These are phyloP conservation scores for Steinernema scapterisci DNA, from an alignment of 2,888 invertebrate genomes.

Conservation along the genomic window DNA sequence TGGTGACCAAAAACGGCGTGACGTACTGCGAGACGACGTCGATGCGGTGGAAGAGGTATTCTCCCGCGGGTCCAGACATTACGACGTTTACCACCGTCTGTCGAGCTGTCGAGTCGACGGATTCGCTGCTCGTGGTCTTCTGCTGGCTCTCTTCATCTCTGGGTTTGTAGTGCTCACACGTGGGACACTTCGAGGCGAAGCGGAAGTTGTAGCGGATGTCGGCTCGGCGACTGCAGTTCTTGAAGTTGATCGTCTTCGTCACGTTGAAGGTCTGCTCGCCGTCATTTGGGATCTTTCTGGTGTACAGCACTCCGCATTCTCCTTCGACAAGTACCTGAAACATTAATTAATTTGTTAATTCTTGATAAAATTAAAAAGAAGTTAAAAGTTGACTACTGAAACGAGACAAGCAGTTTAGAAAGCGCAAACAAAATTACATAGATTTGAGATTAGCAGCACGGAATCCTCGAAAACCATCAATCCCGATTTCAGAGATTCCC, in stretches of 20 bases:
- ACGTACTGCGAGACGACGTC: slow-evolving; percentile 5
- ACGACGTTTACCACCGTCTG: background rate
- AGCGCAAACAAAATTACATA: too few species aligned
- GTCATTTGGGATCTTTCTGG: background rate
- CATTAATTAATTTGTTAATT: too few species aligned
- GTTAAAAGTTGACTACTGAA: too few species aligned
- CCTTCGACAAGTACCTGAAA: background rate
- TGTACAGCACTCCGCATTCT: background rate
- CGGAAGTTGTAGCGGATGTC: slow-evolving; percentile 40
- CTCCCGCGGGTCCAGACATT: background rate
- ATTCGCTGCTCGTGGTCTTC: background rate
- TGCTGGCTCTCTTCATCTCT: background rate
- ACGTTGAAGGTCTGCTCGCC: slow-evolving; percentile 35
- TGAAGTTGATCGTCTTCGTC: slow-evolving; percentile 50
- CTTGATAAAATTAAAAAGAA: too few species aligned
- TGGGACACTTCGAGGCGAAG: slow-evolving; percentile 21
- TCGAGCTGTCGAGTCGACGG: background rate
- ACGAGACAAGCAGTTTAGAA: too few species aligned
- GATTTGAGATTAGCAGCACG: too few species aligned
- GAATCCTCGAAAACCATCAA: too few species aligned
- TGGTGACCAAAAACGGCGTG: slow-evolving; percentile 8
- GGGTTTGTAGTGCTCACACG: background rate
- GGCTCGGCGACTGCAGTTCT: slow-evolving; percentile 47
- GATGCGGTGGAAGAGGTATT: background rate
- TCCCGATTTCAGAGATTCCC: too few species aligned